Evolutionary conservation across 2,113 vertebrate genomes (phyloP), one percentile per base, ranked within the genome.

Genomic region (Muscicapa adusta): DNA sequence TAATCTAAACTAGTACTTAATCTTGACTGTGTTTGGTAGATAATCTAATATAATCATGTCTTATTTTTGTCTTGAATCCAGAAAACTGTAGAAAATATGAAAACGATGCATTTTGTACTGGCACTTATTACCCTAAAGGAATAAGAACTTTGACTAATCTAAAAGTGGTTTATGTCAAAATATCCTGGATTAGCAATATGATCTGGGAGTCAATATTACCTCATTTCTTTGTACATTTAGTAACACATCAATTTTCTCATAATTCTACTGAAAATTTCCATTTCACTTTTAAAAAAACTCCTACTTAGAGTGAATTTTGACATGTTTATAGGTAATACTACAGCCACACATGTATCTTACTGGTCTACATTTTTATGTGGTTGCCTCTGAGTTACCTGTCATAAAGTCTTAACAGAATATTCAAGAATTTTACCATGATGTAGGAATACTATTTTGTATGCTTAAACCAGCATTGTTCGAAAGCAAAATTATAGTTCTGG

Each of bases 51-150:
- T 8, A 58, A 88, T 58, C 3, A 18, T 19, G 7, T 40, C 8
- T 87, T 28, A 34, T 48, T 60, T 34, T 57, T 79, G 8, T 26
- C 85, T 90, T 50, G 18, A 82, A 42, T 31, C 19, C 12, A 29
- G 48, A 78, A 6, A 4, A 57, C 8, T 0, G 0, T 7, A 38
- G 6, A 38, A 67, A 54, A 75, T 25, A n/a, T 38, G 38, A 88
- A 92, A 78, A 33, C 1, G 14, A 17, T 4, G 8, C 3, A 62
- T 66, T 56, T 66, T 3, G n/a, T 70, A 40, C 10, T 14, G 18
- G 12, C 51, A 74, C 2, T 11, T 25, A 28, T 25, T 42, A 61
- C 11, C 13, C 7, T 58, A 33, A 36, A 85, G 58, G 33, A 74
- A 8, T 9, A 70, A 43, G 18, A 66, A 51, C 3, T 78, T 74